These are phyloP conservation scores for Hippocampus comes DNA, from an alignment of 2,113 vertebrate genomes.

Conservation along the genomic window DNA sequence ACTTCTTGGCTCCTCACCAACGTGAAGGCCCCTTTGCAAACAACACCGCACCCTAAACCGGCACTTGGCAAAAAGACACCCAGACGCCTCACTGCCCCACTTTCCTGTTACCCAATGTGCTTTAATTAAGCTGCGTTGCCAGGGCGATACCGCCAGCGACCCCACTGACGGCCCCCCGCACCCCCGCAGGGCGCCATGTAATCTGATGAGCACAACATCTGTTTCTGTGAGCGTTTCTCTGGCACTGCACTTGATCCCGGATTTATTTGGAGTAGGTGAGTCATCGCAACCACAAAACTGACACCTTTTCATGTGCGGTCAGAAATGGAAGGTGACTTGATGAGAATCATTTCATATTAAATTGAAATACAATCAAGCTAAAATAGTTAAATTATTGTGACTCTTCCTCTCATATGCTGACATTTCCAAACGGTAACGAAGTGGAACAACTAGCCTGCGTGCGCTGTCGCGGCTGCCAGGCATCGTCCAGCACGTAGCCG, in stretches of 20 bases:
- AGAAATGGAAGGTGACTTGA: background rate
- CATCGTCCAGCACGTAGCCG: constrained; percentile 71
- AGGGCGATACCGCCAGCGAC: constrained; percentile 12
- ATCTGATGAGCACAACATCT: background rate
- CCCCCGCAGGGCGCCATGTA: background rate
- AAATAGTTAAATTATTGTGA: no score
- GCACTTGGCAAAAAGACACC: constrained; percentile 14
- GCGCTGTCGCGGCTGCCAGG: constrained; percentile 76
- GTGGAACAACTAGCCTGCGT: constrained; percentile 61
- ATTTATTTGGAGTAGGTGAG: no score
- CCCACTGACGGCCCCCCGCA: no score
- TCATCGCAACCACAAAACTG: no score
- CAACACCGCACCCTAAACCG: background rate
- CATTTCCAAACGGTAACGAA: background rate
- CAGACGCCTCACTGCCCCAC: constrained; percentile 14
- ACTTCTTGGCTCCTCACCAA: constrained; percentile 1
- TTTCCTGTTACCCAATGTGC: constrained; percentile 20
- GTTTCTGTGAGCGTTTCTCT: background rate
- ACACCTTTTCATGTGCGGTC: no score
- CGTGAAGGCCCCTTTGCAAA: background rate
- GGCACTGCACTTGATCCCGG: background rate
- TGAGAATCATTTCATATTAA: background rate
- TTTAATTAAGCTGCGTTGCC: constrained; percentile 46
- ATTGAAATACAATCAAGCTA: no score
- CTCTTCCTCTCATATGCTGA: no score